Evolutionary conservation across 2,113 vertebrate species (phyloP), one percentile per base, ranked within the genome.

Genomic region (Dasyurus viverrinus): DNA sequence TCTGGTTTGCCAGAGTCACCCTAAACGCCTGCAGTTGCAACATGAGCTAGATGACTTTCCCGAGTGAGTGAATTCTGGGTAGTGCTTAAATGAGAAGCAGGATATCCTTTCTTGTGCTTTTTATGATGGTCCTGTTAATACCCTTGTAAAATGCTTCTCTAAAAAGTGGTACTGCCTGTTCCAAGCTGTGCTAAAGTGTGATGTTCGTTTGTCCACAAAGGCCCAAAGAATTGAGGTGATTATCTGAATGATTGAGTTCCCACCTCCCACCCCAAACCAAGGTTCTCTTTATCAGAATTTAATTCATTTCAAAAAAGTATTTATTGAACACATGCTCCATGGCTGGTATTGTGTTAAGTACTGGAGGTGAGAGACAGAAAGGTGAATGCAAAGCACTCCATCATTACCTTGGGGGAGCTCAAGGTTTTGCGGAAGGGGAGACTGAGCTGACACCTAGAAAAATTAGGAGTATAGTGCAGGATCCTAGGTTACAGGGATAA

Each of bases 111-210:
- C 53, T 50, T 94, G 16, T 96, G 93, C 60, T 96, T 97, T 94
- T 97, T 95, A 92, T 93, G 94, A 97, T 94, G 93, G 50, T 30
- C 95, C 97, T 95, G 52, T 97, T 98, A 93, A 8, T 52, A 2
- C 89, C 94, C 22, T 12, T 30, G 11, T 5, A 25, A 68, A 52
- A 30, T 90, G 22, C 94, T 91, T 96, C 97, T 95, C 55, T 96
- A 84, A 93, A 94, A 95, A 93, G 94, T 57, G 60, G 54, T 52
- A 53, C 3, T 47, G 42, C n/a, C 47, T 94, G 23, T 96, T 94
- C 53, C 1, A 92, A 94, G 50, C 42, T 95, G 36, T 54, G 50
- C 95, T 1, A 0, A 93, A 90, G n/a, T 16, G 6, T 47, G 47
- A 92, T n/a, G 16, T 76, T 4, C 0, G 0, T 19, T 76, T 76